Conservation (phyloP, 2,888 invertebrate genomes). For the Tethea ocularis region DNA sequence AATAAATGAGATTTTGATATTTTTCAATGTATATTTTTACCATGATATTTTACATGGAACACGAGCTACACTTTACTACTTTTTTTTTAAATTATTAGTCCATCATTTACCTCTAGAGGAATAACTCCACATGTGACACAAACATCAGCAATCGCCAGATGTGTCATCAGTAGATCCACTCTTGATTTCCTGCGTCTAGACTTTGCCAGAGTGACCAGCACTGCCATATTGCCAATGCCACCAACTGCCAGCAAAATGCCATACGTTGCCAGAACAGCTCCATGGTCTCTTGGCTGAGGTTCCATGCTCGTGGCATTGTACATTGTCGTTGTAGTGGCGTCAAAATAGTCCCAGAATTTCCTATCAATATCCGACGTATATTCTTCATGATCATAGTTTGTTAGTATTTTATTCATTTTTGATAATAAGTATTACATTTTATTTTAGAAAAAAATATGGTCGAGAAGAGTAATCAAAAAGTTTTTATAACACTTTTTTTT, state of each 20-base stretch:
- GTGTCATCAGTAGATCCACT: conserved; percentile 91
- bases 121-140: conserved; percentile 92
- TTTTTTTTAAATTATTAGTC: no score
- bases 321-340: conserved; percentile 31
- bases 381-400: conserved; percentile 33
- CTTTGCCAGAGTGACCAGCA: conserved; percentile 86
- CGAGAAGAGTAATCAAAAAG: no score
- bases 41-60: no score
- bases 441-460: neutral
- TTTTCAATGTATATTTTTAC: no score
- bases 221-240: conserved; percentile 88
- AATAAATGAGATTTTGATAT: no score
- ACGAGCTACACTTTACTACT: no score
- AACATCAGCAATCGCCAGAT: conserved; percentile 91
- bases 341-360: conserved; percentile 72
- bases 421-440: neutral
- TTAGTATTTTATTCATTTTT: conserved; percentile 34
- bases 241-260: conserved; percentile 86
- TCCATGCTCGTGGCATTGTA: conserved; percentile 32
- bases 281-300: conserved; percentile 49
- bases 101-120: conserved; percentile 85
- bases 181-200: conserved; percentile 87
- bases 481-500: no score
- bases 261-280: conserved; percentile 84
- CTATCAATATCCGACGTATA: conserved; percentile 48